Percentiles rank a stretch among this genome's conserved stretches.
Evolutionary conservation across 30 jellyfish, hydroid and myxozoan genomes (phyloP).

Genomic region (Aurelia coerulea): DNA sequence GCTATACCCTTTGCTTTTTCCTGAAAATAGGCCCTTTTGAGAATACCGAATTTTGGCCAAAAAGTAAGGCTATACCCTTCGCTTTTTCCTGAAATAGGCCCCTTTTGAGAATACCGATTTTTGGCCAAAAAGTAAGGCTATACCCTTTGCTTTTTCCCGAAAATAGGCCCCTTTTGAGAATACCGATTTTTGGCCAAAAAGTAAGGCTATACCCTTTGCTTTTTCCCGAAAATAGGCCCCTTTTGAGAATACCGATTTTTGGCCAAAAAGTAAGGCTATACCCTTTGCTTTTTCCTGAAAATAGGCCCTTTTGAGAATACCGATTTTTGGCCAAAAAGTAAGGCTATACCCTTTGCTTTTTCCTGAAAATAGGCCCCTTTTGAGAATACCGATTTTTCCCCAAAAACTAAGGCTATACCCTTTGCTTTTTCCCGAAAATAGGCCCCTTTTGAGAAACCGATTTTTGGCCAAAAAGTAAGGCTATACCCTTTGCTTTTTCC

Average conservation of each 20-base stretch:
- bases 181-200: too few species aligned
- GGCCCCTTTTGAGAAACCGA: neutral
- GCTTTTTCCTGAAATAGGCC: neutral
- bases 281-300: too few species aligned
- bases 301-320: too few species aligned
- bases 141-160: constrained; percentile 11
- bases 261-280: too few species aligned
- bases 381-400: neutral
- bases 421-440: neutral
- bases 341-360: too few species aligned
- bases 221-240: too few species aligned
- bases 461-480: neutral
- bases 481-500: constrained; percentile 5
- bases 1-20: constrained; percentile 1
- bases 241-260: too few species aligned
- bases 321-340: too few species aligned
- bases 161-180: too few species aligned
- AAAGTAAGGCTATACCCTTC: constrained; percentile 18
- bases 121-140: neutral
- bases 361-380: neutral
- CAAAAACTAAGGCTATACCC: constrained; percentile 5
- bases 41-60: neutral
- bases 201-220: too few species aligned
- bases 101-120: neutral
- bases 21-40: neutral